These are phyloP conservation scores for Falcaria lacertinaria DNA, from an alignment of 2,888 invertebrate species.

Conservation along the genomic window DNA sequence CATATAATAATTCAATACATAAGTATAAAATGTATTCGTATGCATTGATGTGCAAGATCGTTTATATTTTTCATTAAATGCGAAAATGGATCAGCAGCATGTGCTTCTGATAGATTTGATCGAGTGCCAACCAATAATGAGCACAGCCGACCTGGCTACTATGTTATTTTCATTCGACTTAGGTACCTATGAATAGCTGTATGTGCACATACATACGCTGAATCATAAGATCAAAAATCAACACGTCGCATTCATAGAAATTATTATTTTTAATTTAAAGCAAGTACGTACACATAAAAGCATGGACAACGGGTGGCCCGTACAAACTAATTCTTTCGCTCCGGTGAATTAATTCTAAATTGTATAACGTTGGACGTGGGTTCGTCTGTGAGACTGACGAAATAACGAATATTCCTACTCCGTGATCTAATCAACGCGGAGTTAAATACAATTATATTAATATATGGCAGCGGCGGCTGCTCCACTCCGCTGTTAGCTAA, in stretches of 20 bases:
- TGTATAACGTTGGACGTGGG: background rate
- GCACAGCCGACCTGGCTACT: slow-evolving; percentile 33
- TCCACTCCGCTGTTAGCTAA: background rate
- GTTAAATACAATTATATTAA: background rate
- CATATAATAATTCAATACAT: no score
- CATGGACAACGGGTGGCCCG: background rate
- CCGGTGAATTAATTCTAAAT: background rate
- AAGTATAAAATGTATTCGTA: no score
- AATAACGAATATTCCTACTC: background rate
- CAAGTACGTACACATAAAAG: background rate
- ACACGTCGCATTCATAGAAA: background rate
- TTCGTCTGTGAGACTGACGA: no score
- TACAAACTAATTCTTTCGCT: no score
- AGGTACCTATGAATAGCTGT: slow-evolving; percentile 25
- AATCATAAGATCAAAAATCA: background rate
- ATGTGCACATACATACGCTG: slow-evolving; percentile 14
- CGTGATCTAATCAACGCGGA: background rate
- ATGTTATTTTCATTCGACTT: slow-evolving; percentile 13
- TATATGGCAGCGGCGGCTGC: background rate
- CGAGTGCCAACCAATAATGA: slow-evolving; percentile 48
- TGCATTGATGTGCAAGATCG: slow-evolving; percentile 7
- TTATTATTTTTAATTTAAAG: background rate
- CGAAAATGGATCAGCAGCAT: slow-evolving; percentile 45
- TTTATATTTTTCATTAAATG: slow-evolving; percentile 39
- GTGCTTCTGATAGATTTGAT: slow-evolving; percentile 48